phyloP scores from a whole-genome alignment of 2,888 invertebrate genomes.

The Temnothorax unifasciatus region DNA sequence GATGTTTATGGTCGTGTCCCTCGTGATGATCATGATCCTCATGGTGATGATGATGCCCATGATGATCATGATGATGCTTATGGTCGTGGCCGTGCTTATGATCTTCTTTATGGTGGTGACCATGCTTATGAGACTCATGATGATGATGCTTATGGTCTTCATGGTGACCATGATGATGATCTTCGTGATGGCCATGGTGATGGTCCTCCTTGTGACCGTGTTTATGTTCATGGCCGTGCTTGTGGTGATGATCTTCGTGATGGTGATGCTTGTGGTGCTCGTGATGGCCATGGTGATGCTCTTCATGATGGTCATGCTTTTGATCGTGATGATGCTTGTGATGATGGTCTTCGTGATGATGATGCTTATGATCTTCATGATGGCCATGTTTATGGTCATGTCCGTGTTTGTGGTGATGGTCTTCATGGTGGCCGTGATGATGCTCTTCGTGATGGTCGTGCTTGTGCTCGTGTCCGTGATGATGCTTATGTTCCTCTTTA shows the following conservation, averaged over 20 bases:
- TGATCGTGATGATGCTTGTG: slow-evolving; percentile 80
- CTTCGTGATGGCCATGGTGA: slow-evolving; percentile 76
- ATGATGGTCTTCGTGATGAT: slow-evolving; percentile 77
- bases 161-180: slow-evolving; percentile 74
- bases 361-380: slow-evolving; percentile 77
- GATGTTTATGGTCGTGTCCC: slow-evolving; percentile 76
- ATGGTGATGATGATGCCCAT: slow-evolving; percentile 77
- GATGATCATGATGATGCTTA: slow-evolving; percentile 78
- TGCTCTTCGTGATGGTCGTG: slow-evolving; percentile 77
- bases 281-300: slow-evolving; percentile 77
- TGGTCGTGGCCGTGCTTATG: slow-evolving; percentile 80
- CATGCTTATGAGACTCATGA: slow-evolving; percentile 77
- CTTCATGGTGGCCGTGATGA: slow-evolving; percentile 79
- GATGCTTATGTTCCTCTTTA: slow-evolving; percentile 80
- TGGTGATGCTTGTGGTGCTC: slow-evolving; percentile 75
- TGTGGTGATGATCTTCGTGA: slow-evolving; percentile 73
- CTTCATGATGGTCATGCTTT: slow-evolving; percentile 79
- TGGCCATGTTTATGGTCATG: slow-evolving; percentile 81
- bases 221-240: slow-evolving; percentile 61
- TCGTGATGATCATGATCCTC: slow-evolving; percentile 80
- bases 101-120: slow-evolving; percentile 74
- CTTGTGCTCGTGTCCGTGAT: slow-evolving; percentile 80
- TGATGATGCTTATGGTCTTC: slow-evolving; percentile 78
- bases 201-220: slow-evolving; percentile 78
- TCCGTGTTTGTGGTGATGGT: slow-evolving; percentile 78